Evolutionary conservation across 1,140 invertebrate genomes (phyloP).

Genomic region (Reticulitermes speratus): DNA sequence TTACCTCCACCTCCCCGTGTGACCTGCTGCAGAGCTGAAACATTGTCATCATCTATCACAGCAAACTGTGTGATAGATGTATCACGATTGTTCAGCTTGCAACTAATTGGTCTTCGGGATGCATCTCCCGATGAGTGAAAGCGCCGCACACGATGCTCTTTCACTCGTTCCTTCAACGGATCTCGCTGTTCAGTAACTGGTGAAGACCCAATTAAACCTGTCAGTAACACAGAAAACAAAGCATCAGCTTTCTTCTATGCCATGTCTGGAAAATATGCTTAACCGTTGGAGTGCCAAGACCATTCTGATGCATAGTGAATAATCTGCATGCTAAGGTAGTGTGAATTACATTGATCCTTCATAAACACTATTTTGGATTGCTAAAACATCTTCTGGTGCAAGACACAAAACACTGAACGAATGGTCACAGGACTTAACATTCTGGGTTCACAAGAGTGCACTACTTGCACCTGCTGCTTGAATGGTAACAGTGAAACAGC

Average conservation of each 20-base stretch:
- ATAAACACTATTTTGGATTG: too few species aligned
- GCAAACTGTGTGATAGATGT: conserved; percentile 84
- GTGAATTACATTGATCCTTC: too few species aligned
- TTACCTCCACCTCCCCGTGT: conserved; percentile 54
- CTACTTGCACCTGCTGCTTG: too few species aligned
- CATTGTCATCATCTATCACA: conserved; percentile 89
- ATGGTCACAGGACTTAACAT: too few species aligned
- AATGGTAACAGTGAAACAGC: too few species aligned
- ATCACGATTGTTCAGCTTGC: conserved; percentile 46
- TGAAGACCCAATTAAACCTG: conserved; percentile 33
- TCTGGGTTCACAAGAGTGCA: too few species aligned
- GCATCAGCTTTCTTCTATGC: background rate
- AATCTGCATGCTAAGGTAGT: too few species aligned
- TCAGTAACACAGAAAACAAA: conserved; percentile 1
- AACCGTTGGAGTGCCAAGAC: too few species aligned
- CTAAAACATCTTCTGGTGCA: too few species aligned
- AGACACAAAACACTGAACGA: too few species aligned
- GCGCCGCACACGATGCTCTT: conserved; percentile 36
- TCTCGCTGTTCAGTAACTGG: conserved; percentile 34
- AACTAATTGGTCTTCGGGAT: conserved; percentile 31
- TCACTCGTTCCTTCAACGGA: conserved; percentile 33
- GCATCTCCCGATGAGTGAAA: conserved; percentile 37
- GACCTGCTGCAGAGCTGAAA: conserved; percentile 82
- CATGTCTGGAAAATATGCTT: too few species aligned
- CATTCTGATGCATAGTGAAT: too few species aligned